phyloP scores from a whole-genome alignment of 1,140 invertebrate genomes.

The Heliconius eleuchia region DNA sequence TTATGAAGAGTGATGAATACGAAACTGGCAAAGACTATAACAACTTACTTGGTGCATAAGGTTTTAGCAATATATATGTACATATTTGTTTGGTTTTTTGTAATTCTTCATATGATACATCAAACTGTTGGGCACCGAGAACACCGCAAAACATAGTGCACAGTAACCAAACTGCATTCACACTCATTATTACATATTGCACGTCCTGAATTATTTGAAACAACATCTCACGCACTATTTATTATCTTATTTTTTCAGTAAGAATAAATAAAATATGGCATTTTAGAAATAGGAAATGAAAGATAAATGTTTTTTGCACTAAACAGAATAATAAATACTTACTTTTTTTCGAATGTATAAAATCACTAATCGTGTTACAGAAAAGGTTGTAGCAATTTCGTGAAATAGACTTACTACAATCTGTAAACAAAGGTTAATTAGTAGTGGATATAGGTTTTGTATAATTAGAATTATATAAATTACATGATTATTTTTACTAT shows the following conservation, averaged over 20 bases:
- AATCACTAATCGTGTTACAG: background rate
- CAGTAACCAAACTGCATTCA: background rate
- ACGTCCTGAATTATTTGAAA: background rate
- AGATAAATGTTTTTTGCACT: background rate
- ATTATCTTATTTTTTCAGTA: too few relatives aligned
- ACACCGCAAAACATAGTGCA: background rate
- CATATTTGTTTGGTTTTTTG: slow-evolving; percentile 58
- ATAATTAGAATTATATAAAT: background rate
- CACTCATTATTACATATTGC: background rate
- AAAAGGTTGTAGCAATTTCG: background rate
- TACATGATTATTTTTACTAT: background rate
- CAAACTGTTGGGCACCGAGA: slow-evolving; percentile 35
- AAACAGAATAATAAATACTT: background rate
- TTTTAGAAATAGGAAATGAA: background rate
- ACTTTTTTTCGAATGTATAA: slow-evolving; percentile 6
- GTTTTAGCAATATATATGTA: slow-evolving; percentile 54
- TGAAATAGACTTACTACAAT: background rate
- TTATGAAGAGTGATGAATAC: too few relatives aligned
- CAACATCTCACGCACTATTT: background rate
- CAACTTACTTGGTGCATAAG: slow-evolving; percentile 46
- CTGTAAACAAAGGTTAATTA: background rate
- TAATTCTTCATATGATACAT: slow-evolving; percentile 52
- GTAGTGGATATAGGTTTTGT: background rate
- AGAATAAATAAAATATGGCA: too few relatives aligned
- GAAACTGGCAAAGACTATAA: too few relatives aligned